Evolutionary conservation across 2,797 vertebrate genomes (phyloP).

Genomic region (Sebastiscus tertius): DNA sequence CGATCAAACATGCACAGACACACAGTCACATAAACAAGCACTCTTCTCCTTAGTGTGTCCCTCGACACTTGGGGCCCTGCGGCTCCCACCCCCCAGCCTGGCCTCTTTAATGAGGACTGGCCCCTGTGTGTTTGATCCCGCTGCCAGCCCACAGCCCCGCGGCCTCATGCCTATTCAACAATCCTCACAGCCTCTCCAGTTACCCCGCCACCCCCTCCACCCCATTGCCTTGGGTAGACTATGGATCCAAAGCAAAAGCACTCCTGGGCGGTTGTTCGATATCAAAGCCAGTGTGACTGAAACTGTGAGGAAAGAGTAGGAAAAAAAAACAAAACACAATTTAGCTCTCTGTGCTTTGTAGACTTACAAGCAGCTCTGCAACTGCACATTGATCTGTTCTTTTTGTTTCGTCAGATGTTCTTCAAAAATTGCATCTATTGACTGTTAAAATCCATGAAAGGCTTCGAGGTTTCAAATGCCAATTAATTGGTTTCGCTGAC

Average conservation of each 20-base stretch:
- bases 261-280: conserved; percentile 67
- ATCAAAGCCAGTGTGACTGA: conserved; percentile 69
- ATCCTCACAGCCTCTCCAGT: conserved; percentile 57
- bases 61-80: conserved; percentile 59
- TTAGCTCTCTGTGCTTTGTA: conserved; percentile 38
- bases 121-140: conserved; percentile 78
- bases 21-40: conserved; percentile 55
- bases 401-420: conserved; percentile 42
- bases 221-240: conserved; percentile 63
- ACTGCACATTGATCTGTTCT: conserved; percentile 27
- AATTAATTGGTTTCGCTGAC: conserved; percentile 43
- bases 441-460: conserved; percentile 40
- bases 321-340: conserved; percentile 12
- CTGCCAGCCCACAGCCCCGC: conserved; percentile 65
- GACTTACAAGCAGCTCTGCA: conserved; percentile 27
- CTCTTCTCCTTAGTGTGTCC: conserved; percentile 49
- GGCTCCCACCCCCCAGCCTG: conserved; percentile 59
- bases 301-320: conserved; percentile 18
- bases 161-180: conserved; percentile 81
- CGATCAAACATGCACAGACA: conserved; percentile 42
- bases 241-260: conserved; percentile 69
- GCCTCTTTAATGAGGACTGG: conserved; percentile 80
- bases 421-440: conserved; percentile 39
- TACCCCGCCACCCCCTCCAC: conserved; percentile 13
- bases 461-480: conserved; percentile 27